A percentile compares a stretch with the other conserved stretches of the same genome.
Conservation (phyloP, 2,113 vertebrate species). For the Chloropsis cyanopogon region DNA sequence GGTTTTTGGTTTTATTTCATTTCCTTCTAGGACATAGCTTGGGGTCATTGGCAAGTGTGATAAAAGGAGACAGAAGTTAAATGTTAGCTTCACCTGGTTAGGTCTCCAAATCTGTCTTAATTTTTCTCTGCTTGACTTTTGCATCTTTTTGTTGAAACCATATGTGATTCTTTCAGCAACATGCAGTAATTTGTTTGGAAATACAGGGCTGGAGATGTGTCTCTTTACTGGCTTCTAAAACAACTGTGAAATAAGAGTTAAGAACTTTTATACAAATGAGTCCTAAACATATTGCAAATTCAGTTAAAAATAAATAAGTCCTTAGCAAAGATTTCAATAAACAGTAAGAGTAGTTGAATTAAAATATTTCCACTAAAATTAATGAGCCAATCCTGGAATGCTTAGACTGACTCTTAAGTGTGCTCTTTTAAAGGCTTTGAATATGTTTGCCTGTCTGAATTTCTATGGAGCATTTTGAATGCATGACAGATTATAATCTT, state of each 20-base stretch:
- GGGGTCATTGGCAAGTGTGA: background rate
- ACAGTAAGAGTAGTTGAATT: conserved; percentile 3
- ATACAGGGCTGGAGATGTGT: background rate
- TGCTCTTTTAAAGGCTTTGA: conserved; percentile 45
- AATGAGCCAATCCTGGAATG: conserved; percentile 34
- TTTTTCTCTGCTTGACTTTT: background rate
- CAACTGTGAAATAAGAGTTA: background rate
- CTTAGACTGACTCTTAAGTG: conserved; percentile 44
- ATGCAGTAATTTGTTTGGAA: background rate
- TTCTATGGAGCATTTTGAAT: conserved; percentile 56
- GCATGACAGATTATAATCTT: conserved; percentile 53
- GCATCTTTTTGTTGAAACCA: background rate
- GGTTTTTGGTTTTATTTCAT: background rate
- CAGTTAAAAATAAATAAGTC: conserved; percentile 50
- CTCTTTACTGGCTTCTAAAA: conserved; percentile 5
- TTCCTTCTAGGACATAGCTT: background rate
- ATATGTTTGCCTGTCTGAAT: conserved; percentile 47
- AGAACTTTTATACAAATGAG: conserved; percentile 17
- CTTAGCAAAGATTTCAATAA: conserved; percentile 27
- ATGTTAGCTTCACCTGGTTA: background rate
- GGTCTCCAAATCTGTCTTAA: background rate
- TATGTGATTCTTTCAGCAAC: background rate
- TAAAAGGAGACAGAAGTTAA: background rate
- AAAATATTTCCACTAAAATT: conserved; percentile 38
- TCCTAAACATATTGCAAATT: conserved; percentile 38